Evolutionary conservation across 2,797 vertebrate genomes (phyloP).

Genomic region (Myioborus melanocephalus): DNA sequence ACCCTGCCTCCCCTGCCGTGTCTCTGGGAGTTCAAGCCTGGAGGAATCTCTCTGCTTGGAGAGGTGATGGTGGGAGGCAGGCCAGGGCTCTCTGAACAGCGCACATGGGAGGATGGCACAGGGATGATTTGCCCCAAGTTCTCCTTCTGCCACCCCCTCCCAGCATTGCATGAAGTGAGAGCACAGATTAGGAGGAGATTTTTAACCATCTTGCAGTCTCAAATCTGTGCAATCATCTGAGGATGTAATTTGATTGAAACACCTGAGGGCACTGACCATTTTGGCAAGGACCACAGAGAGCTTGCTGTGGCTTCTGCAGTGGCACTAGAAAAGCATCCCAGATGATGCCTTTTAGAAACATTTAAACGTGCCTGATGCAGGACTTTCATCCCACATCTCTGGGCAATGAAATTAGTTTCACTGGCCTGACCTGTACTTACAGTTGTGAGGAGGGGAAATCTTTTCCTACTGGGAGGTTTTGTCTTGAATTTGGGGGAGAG

Average conservation of each 20-base stretch:
- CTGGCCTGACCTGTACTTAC: neutral
- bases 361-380: neutral
- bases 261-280: neutral
- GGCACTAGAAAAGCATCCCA: neutral
- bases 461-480: neutral
- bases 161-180: neutral
- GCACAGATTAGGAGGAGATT: neutral
- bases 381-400: neutral
- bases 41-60: neutral
- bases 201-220: neutral
- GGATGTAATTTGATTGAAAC: neutral
- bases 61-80: neutral
- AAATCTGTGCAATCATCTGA: neutral
- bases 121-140: neutral
- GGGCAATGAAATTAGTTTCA: neutral
- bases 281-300: neutral
- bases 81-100: neutral
- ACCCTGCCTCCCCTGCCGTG: accelerated
- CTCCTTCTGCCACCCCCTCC: neutral
- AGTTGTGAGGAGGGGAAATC: neutral
- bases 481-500: no score
- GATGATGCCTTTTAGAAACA: neutral
- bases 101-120: accelerated
- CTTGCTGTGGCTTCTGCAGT: neutral
- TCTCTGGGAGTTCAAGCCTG: neutral